Conservation (phyloP, 2,888 invertebrate species). For the Andrena marginata region DNA sequence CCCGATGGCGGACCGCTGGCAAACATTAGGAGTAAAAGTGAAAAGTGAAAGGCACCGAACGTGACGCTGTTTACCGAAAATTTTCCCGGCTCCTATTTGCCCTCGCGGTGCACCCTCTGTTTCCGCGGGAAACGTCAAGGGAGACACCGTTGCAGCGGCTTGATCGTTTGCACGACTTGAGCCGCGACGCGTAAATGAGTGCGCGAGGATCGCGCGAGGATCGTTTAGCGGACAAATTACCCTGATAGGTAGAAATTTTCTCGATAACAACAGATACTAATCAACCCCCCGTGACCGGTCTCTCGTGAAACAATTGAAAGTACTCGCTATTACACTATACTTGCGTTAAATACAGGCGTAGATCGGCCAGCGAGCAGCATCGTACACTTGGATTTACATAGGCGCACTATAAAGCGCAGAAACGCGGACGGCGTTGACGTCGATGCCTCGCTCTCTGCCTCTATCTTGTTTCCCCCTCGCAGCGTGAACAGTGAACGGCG, state of each 20-base stretch:
- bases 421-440: slow-evolving; percentile 18
- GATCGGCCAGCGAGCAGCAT: slow-evolving; percentile 16
- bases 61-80: slow-evolving; percentile 58
- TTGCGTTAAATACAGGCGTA: neutral
- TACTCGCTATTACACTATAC: neutral
- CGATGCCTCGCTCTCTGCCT: slow-evolving; percentile 15
- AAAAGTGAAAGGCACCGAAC: slow-evolving; percentile 67
- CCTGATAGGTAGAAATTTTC: neutral
- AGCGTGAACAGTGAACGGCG: neutral
- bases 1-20: slow-evolving; percentile 43
- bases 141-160: neutral
- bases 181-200: neutral
- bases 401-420: slow-evolving; percentile 41
- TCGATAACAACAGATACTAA: neutral
- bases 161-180: neutral
- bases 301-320: neutral
- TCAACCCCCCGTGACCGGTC: neutral
- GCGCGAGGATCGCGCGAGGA: neutral
- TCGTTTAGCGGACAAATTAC: neutral
- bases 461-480: slow-evolving; percentile 10
- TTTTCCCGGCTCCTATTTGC: slow-evolving; percentile 52
- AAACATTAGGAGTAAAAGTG: slow-evolving; percentile 69
- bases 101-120: neutral
- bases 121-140: slow-evolving; percentile 14
- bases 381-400: slow-evolving; percentile 59